Base-by-base conservation (phyloP, 2,797 vertebrate genomes). In the Microcaecilia unicolor region DNA sequence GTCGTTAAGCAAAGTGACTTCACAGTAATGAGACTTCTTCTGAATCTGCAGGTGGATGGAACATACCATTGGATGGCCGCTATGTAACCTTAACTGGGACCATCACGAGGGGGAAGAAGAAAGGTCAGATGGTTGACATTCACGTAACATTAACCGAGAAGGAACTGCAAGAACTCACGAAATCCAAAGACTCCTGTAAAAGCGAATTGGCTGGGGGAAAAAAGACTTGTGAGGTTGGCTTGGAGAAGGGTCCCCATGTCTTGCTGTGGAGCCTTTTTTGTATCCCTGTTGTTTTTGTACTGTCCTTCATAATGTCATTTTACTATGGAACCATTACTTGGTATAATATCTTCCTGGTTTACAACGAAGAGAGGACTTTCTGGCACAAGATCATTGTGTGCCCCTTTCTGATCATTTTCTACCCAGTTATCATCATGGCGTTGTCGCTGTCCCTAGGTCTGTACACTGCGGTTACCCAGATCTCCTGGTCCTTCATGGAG, bases 331-430 rank as follows among this genome's bases (percentile, higher is more conserved):
- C 96, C 2, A 91, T 99, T 63, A 95, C 96, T 41, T 99, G 96
- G 96, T 99, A 99, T 67, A 99, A 96, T 14, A 87, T 99, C 41
- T 99, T 99, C 72, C 79, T 99, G 48, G 95, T 99, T 34, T 99
- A 98, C 78, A 99, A 98, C 0, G 96, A 99, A 70, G 93, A 99
- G 53, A 89, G 95, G 80, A 97, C 95, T 50, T 99, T 99, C 72
- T 98, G 93, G 91, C 96, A 99, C 70, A 98, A 99, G 80, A 91
- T 99, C 15, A 93, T 89, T 1, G 81, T 87, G 44, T 99, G 96
- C 49, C 96, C 96, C n/a, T 93, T 93, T 52, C 83, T 99, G 37
- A 92, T 99, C 37, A 89, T 99, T 55, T 95, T 92, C 78, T 99
- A 99, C 54, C 96, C 96, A 2, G 63, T 93, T 68, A 87, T 99